A percentile compares a stretch with the other conserved stretches of the same genome.
Evolutionary conservation across 2,797 vertebrate species (phyloP).

Genomic region (Gouania willdenowi): DNA sequence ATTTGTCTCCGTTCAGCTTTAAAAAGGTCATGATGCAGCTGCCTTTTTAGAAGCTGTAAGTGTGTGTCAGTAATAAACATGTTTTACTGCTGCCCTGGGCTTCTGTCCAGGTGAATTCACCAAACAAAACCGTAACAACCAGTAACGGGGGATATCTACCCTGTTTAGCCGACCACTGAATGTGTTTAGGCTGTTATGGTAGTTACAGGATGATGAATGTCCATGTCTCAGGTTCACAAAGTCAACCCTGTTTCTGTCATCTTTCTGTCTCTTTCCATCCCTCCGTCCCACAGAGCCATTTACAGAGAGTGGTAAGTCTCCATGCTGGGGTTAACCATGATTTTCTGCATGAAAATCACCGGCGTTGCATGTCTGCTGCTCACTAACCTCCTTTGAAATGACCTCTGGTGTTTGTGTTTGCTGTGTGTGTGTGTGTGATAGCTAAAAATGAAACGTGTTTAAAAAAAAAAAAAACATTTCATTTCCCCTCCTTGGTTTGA

Average conservation of each 20-base stretch:
- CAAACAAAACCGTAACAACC: slow-evolving; percentile 24
- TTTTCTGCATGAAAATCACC: slow-evolving; percentile 64
- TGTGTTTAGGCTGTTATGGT: background rate
- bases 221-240: too few relatives aligned
- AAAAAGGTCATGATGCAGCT: background rate
- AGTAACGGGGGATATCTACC: background rate
- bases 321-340: slow-evolving; percentile 34
- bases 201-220: too few relatives aligned
- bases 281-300: slow-evolving; percentile 68
- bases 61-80: background rate
- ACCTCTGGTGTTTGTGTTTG: slow-evolving; percentile 23
- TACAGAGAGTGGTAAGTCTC: slow-evolving; percentile 80
- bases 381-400: slow-evolving; percentile 63
- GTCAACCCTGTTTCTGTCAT: slow-evolving; percentile 43
- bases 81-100: slow-evolving; percentile 18
- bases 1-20: too few relatives aligned
- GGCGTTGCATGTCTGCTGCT: slow-evolving; percentile 61
- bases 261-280: slow-evolving; percentile 50
- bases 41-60: background rate
- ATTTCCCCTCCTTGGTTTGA: slow-evolving; percentile 7
- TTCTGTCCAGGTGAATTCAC: slow-evolving; percentile 12
- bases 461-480: slow-evolving; percentile 19
- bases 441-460: slow-evolving; percentile 1
- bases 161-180: slow-evolving; percentile 6
- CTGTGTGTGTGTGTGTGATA: background rate